A percentile compares a stretch with the other conserved stretches of the same genome.
Conservation (phyloP, 1,140 invertebrate species). For the Lordiphosa stackelbergi region DNA sequence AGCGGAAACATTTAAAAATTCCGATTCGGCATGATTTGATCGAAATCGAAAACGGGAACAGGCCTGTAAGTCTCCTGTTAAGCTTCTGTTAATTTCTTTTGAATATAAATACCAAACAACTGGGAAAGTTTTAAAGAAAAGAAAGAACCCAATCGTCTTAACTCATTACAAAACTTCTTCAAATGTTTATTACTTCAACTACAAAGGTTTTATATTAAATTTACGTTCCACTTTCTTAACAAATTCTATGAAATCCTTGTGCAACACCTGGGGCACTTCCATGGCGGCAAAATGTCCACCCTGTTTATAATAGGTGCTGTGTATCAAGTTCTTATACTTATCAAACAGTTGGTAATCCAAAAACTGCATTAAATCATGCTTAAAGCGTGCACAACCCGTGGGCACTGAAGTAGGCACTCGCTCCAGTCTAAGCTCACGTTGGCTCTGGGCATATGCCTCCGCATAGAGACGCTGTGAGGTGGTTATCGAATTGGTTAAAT, state of each 20-base stretch:
- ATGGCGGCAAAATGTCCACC: conserved; percentile 93
- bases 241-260: conserved; percentile 81
- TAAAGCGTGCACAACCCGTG: conserved; percentile 83
- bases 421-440: conserved; percentile 77
- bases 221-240: conserved; percentile 73
- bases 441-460: conserved; percentile 79
- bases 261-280: conserved; percentile 85
- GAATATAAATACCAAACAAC: no score
- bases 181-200: conserved; percentile 15
- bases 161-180: background rate
- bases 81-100: no score
- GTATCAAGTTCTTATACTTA: conserved; percentile 82
- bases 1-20: no score
- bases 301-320: conserved; percentile 80
- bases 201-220: conserved; percentile 53
- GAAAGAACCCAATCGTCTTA: no score
- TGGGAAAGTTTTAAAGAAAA: no score
- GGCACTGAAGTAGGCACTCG: conserved; percentile 82
- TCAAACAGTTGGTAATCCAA: conserved; percentile 81
- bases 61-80: no score
- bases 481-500: conserved; percentile 86
- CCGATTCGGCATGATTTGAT: no score
- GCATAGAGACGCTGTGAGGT: conserved; percentile 87
- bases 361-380: conserved; percentile 80
- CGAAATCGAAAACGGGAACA: no score